A percentile compares a stretch with the other conserved stretches of the same genome.
Evolutionary conservation across 2,888 invertebrate genomes (phyloP).

Genomic region (Dicyrtoma fusca): DNA sequence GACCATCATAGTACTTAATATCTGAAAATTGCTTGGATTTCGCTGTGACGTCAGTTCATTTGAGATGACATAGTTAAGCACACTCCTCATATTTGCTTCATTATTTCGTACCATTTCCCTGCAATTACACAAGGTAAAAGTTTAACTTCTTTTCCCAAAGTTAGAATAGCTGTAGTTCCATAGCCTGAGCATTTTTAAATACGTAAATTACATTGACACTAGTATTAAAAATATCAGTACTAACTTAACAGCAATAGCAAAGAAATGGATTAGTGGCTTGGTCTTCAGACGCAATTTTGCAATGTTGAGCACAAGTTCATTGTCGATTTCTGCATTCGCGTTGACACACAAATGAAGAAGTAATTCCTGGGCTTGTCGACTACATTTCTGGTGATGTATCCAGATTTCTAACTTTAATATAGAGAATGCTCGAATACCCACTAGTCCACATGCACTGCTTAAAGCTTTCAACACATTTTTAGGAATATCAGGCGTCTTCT

Average conservation of each 20-base stretch:
- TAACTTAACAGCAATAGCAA: constrained; percentile 77
- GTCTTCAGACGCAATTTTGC: constrained; percentile 91
- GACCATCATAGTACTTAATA: constrained; percentile 85
- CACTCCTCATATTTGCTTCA: constrained; percentile 79
- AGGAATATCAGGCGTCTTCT: constrained; percentile 53
- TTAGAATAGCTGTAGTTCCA: not conserved
- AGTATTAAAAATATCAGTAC: constrained; percentile 18
- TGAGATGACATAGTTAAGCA: constrained; percentile 88
- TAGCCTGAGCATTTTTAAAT: no score
- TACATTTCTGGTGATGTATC: constrained; percentile 76
- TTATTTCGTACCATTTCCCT: constrained; percentile 87
- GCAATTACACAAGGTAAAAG: constrained; percentile 43
- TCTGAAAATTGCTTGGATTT: constrained; percentile 93
- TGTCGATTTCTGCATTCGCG: constrained; percentile 68
- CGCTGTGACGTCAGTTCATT: constrained; percentile 87
- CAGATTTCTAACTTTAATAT: constrained; percentile 50
- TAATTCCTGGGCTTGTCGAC: constrained; percentile 88
- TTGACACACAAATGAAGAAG: constrained; percentile 89
- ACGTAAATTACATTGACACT: not conserved
- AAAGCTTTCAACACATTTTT: constrained; percentile 47
- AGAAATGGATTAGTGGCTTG: constrained; percentile 87
- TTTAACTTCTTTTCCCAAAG: no score
- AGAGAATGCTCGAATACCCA: constrained; percentile 60
- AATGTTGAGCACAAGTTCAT: constrained; percentile 79
- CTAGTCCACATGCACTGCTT: constrained; percentile 48